Conservation (phyloP, 2,113 vertebrate species). For the Indicator indicator region DNA sequence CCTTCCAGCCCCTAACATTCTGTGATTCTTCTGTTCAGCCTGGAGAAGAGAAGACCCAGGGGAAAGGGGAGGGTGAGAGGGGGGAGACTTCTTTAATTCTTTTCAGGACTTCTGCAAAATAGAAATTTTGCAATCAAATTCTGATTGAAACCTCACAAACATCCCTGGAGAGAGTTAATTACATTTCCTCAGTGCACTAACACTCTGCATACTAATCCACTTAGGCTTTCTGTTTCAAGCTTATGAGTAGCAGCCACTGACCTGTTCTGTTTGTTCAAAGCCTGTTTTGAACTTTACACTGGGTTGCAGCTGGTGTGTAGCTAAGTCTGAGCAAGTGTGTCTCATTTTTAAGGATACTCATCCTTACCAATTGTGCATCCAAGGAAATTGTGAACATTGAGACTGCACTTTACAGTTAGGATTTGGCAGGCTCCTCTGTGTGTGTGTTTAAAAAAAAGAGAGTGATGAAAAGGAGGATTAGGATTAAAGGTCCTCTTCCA, state of each 20-base stretch:
- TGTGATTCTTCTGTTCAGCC: too few species aligned
- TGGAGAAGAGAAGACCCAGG: too few species aligned
- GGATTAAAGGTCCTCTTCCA: background rate
- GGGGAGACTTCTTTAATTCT: background rate
- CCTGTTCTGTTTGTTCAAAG: background rate
- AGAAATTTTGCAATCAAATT: background rate
- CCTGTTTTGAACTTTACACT: background rate
- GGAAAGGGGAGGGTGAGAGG: too few species aligned
- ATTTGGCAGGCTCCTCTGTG: background rate
- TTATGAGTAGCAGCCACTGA: constrained; percentile 28
- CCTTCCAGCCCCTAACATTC: too few species aligned
- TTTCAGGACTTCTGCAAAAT: background rate
- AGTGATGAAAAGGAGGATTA: background rate
- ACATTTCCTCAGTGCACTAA: background rate
- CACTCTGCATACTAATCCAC: constrained; percentile 49
- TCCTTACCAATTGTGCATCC: too few species aligned
- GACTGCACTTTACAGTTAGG: background rate
- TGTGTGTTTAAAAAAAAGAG: background rate
- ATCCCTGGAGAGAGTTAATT: constrained; percentile 14
- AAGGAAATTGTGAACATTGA: background rate
- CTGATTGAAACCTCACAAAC: background rate
- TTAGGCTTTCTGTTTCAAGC: constrained; percentile 37
- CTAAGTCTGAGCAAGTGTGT: background rate
- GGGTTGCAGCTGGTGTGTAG: background rate
- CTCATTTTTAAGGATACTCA: background rate